Evolutionary conservation across 2,797 vertebrate species (phyloP).

Genomic region (Poeciliopsis gracilis): DNA sequence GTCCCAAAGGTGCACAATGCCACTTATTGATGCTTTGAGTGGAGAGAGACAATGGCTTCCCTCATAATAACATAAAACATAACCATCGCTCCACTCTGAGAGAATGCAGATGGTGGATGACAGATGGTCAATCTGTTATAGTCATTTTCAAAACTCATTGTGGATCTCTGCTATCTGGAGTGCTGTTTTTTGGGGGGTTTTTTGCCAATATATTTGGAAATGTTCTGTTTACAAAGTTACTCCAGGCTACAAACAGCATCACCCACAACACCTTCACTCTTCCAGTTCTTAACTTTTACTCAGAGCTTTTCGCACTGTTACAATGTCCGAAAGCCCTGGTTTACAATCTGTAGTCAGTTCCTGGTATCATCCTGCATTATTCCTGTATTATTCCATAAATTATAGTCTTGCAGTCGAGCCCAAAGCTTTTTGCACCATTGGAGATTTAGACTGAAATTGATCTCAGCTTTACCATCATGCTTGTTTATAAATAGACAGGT

Average conservation of each 20-base stretch:
- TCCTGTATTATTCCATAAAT: background rate
- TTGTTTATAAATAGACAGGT: background rate
- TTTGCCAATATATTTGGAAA: background rate
- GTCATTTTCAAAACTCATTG: background rate
- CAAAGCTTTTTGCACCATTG: background rate
- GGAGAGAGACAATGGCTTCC: background rate
- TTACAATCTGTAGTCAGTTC: background rate
- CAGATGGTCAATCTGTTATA: slow-evolving; percentile 13
- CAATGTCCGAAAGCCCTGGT: background rate
- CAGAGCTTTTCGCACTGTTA: background rate
- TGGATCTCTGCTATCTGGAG: background rate
- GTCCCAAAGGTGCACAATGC: slow-evolving; percentile 24
- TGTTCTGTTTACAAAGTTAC: slow-evolving; percentile 2
- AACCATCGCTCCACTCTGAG: background rate
- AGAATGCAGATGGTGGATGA: background rate
- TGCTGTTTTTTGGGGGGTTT: too few relatives aligned
- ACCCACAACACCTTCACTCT: background rate
- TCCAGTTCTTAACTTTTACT: background rate
- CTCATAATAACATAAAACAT: background rate
- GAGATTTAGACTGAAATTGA: background rate
- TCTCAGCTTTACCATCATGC: background rate
- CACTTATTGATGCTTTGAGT: background rate
- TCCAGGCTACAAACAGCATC: background rate
- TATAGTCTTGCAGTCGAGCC: background rate
- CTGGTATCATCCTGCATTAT: too few relatives aligned